A percentile compares a stretch with the other conserved stretches of the same genome.
Evolutionary conservation across 1,140 invertebrate species (phyloP).

Genomic region (Brachionus paranguensis): DNA sequence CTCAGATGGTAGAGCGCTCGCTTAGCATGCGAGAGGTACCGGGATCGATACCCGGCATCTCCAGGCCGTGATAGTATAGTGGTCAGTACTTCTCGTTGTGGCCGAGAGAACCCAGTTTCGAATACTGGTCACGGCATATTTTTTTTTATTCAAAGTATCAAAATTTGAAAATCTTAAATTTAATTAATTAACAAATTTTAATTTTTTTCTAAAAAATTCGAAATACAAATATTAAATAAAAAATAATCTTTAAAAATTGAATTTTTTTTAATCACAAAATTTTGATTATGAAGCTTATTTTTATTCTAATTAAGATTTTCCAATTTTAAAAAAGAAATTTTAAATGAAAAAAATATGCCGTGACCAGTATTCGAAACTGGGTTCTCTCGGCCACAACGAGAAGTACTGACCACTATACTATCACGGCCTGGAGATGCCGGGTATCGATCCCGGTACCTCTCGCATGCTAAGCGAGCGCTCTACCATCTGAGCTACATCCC

Average conservation of each 20-base stretch:
- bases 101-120: constrained; percentile 85
- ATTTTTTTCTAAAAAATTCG: no score
- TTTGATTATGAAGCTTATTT: no score
- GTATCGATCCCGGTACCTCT: constrained; percentile 41
- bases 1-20: not conserved
- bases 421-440: constrained; percentile 62
- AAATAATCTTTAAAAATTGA: no score
- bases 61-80: constrained; percentile 74
- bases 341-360: constrained; percentile 62
- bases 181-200: no score
- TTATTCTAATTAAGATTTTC: no score
- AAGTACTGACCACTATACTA: constrained; percentile 85
- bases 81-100: constrained; percentile 85
- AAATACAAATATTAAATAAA: no score
- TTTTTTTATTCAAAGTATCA: not conserved
- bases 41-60: not conserved
- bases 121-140: constrained; percentile 83
- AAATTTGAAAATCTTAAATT: not conserved
- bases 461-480: constrained; percentile 41
- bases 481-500: constrained; percentile 44
- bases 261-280: no score
- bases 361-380: constrained; percentile 88
- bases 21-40: not conserved
- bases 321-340: not conserved
- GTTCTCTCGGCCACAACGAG: constrained; percentile 85